These are phyloP conservation scores for Microplitis manilae DNA, from an alignment of 2,888 invertebrate genomes.

Conservation along the genomic window DNA sequence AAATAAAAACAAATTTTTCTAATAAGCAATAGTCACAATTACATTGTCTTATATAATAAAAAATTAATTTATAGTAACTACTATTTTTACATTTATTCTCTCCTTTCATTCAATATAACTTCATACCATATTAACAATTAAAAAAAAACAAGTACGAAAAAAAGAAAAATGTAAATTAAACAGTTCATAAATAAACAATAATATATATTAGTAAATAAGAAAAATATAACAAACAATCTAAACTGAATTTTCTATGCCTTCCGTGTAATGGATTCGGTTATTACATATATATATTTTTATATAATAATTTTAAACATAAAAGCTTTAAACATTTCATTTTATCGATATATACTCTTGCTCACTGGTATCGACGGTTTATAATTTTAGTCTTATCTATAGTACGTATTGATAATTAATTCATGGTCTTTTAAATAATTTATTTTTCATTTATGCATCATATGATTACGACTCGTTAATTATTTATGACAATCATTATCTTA, in stretches of 20 bases:
- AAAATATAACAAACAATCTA: constrained; percentile 69
- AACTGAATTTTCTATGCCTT: constrained; percentile 54
- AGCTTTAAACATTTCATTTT: constrained; percentile 40
- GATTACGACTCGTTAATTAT: constrained; percentile 27
- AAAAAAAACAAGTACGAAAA: constrained; percentile 56
- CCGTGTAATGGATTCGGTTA: constrained; percentile 60
- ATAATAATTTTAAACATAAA: constrained; percentile 38
- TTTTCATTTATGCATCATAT: constrained; percentile 40
- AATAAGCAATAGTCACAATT: constrained; percentile 46
- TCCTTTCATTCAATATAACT: constrained; percentile 52
- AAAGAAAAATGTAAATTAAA: constrained; percentile 65
- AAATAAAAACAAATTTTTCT: constrained; percentile 13
- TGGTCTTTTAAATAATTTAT: constrained; percentile 42
- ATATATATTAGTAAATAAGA: constrained; percentile 64
- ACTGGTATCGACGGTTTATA: constrained; percentile 47
- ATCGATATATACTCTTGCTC: constrained; percentile 46
- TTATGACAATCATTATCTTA: constrained; percentile 32
- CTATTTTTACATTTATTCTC: constrained; percentile 38
- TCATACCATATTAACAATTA: constrained; percentile 64
- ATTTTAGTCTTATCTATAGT: constrained; percentile 49
- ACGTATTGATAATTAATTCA: constrained; percentile 48
- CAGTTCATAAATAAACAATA: constrained; percentile 71
- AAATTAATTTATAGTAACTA: constrained; percentile 18
- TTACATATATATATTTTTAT: constrained; percentile 44
- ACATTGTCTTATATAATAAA: constrained; percentile 41